These are phyloP conservation scores for Trichosurus vulpecula DNA, from an alignment of 2,797 vertebrate genomes.

Conservation along the genomic window DNA sequence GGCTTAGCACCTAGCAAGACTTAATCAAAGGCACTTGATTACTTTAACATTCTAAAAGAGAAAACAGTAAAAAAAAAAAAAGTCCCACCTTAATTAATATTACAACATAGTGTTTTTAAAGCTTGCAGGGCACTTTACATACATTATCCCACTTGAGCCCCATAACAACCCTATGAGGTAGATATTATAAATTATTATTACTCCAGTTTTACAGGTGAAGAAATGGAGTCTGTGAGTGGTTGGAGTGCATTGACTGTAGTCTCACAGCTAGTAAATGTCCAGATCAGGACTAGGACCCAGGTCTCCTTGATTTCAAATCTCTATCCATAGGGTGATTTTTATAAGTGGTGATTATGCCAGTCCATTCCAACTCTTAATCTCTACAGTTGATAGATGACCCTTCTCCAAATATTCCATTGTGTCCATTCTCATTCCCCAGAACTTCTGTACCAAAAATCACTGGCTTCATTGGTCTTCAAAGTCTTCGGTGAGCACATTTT, in stretches of 20 bases:
- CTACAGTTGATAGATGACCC: background rate
- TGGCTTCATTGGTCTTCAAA: conserved; percentile 74
- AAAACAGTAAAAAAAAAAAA: too few species aligned
- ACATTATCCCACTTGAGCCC: background rate
- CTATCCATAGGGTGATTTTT: background rate
- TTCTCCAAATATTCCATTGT: conserved; percentile 62
- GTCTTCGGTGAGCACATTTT: conserved; percentile 68
- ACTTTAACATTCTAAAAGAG: too few species aligned
- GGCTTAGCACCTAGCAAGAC: too few species aligned
- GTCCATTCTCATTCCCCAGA: conserved; percentile 72
- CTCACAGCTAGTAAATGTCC: background rate
- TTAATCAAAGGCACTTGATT: too few species aligned
- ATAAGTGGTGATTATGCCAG: background rate
- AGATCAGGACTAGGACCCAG: background rate
- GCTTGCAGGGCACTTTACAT: background rate
- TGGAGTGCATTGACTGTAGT: background rate
- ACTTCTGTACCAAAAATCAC: conserved; percentile 72
- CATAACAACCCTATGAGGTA: background rate
- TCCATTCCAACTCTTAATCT: background rate
- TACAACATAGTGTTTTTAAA: background rate
- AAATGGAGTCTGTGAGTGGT: background rate
- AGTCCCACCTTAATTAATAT: too few species aligned
- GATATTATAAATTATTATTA: background rate
- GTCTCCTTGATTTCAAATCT: background rate
- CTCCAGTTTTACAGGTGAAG: background rate